Base-by-base conservation (phyloP, 2,797 vertebrate species). In the Esox masquinongy region DNA sequence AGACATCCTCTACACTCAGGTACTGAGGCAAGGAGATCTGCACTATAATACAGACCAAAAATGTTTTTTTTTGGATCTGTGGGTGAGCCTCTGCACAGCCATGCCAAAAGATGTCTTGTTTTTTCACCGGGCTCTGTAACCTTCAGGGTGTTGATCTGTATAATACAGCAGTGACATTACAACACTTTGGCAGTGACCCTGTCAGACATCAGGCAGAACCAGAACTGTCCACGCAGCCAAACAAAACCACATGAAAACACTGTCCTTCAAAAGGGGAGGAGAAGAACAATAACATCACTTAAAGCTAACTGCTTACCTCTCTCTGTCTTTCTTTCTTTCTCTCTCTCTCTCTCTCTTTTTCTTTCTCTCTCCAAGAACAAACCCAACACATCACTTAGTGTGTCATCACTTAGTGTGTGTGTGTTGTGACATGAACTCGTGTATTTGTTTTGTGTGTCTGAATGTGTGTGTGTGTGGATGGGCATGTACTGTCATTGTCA, bases 401-500 rank as follows among this genome's bases (percentile, higher is more conserved):
- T 80, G 22, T 68, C 6, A 14, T 14, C 43, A 47, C 12, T 47
- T 14, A 11, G 56, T 79, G 75, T 73, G 71, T 39, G 81, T 86
- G 83, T n/a, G 16, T 51, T 34, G 14, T 63, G 49, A 47, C 43
- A 47, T 47, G 9, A 47, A 47, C 31, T 7, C 75, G 73, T 64
- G 66, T 73, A 56, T 82, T 71, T 74, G 73, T 73, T 68, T 39
- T 24, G 66, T 59, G 67, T 56, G 50, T 68, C 47, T 74, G 36
- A 29, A 24, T 43, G 43, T 56, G 67, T 56, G 50, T 51, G 67
- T 75, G 50, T 51, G 67, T 75, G 47, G 34, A 43, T 66, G 26
- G 86, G 89, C 85, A 84, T 87, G 88, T 87, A 86, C 90, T 91
- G 91, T 85, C 88, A 88, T 91, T 90, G 90, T 92, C 88, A 80